Percentiles rank a stretch among this genome's conserved stretches.
phyloP scores from a whole-genome alignment of 2,113 vertebrate species.

The Seriola quinqueradiata region DNA sequence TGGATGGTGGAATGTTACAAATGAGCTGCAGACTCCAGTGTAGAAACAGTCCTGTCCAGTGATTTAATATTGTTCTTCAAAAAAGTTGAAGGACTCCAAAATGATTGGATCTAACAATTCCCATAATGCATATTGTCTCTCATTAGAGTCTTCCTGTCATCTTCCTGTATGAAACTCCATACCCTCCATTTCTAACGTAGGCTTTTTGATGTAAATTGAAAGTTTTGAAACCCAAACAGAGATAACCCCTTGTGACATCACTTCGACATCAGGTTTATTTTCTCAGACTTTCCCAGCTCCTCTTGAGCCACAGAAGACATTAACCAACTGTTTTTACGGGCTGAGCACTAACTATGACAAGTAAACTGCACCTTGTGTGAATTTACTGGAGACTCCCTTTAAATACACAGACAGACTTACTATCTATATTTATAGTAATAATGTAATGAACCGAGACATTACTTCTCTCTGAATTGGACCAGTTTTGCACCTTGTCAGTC shows the following conservation, averaged over 20 bases:
- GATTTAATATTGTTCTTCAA: not conserved
- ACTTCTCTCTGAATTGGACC: not conserved
- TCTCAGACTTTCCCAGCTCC: not conserved
- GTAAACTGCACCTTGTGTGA: not conserved
- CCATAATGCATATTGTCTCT: not conserved
- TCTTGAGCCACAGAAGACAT: not conserved
- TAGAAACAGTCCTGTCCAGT: slow-evolving; percentile 9
- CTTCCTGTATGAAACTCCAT: not conserved
- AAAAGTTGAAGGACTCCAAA: not conserved
- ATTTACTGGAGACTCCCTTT: not conserved
- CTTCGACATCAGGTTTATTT: not conserved
- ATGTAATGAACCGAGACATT: not conserved
- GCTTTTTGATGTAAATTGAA: not conserved
- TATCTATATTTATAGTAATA: not conserved
- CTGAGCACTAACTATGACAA: not conserved
- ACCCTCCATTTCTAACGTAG: not conserved
- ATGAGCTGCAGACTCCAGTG: slow-evolving; percentile 26
- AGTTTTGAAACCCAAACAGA: not conserved
- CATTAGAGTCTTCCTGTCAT: not conserved
- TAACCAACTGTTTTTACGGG: not conserved
- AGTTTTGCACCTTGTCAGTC: not conserved
- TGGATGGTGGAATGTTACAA: slow-evolving; percentile 20
- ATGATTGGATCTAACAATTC: not conserved
- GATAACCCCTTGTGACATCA: not conserved
- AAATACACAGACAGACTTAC: not conserved